Evolutionary conservation across 2,113 vertebrate genomes (phyloP).

Genomic region (Amphiprion ocellaris): DNA sequence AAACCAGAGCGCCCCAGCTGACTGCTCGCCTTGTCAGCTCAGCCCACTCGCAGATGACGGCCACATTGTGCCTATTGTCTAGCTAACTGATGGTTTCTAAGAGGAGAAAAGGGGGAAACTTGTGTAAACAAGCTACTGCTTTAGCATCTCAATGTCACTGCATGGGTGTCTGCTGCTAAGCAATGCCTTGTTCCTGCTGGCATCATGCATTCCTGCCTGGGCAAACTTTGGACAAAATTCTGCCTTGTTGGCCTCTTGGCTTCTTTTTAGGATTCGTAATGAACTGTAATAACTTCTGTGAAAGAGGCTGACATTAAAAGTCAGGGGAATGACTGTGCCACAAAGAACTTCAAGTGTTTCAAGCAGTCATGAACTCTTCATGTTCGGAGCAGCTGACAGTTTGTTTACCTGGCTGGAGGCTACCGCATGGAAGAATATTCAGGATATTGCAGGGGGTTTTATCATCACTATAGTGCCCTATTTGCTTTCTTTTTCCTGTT

Average conservation of each 20-base stretch:
- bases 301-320: neutral
- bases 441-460: slow-evolving; percentile 9
- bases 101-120: slow-evolving; percentile 77
- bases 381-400: slow-evolving; percentile 7
- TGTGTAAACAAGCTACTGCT: slow-evolving; percentile 85
- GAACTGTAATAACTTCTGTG: neutral
- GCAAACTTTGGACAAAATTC: slow-evolving; percentile 67
- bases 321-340: neutral
- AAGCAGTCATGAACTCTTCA: slow-evolving; percentile 23
- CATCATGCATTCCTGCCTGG: slow-evolving; percentile 61
- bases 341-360: neutral
- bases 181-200: slow-evolving; percentile 61
- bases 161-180: slow-evolving; percentile 79
- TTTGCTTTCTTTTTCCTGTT: slow-evolving; percentile 32
- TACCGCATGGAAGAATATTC: slow-evolving; percentile 23
- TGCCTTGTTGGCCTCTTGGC: slow-evolving; percentile 8
- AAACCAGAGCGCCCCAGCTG: slow-evolving; percentile 79
- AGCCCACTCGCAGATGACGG: slow-evolving; percentile 82
- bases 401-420: slow-evolving; percentile 52
- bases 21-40: slow-evolving; percentile 69
- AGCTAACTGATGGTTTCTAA: slow-evolving; percentile 77
- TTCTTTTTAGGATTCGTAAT: slow-evolving; percentile 29
- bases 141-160: slow-evolving; percentile 84
- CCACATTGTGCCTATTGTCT: slow-evolving; percentile 84
- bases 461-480: slow-evolving; percentile 42